Base-by-base conservation (phyloP, 1,140 invertebrate species). In the Sycobia sp. region DNA sequence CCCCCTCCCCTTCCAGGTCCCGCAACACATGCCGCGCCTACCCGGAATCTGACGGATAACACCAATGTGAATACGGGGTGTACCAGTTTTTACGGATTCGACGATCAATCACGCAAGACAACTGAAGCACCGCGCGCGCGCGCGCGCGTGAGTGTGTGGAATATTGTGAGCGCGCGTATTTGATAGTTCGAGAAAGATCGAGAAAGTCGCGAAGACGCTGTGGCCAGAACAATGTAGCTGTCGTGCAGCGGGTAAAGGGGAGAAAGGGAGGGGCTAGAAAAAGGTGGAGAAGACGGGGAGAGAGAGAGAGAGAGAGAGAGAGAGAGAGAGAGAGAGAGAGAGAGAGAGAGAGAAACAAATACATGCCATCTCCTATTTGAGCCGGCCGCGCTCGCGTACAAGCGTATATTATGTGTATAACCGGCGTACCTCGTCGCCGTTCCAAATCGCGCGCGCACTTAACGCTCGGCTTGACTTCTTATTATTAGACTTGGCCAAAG, bases 401-500 rank as follows among this genome's bases (percentile, higher is more conserved):
- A n/a, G n/a, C n/a, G n/a, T n/a, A n/a, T n/a, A n/a, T n/a, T n/a
- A n/a, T n/a, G n/a, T n/a, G n/a, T n/a, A n/a, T n/a, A n/a, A n/a
- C n/a, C n/a, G n/a, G n/a, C n/a, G n/a, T 32, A 20, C 27, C 27
- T 57, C 41, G 10, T 47, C 41, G 25, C 34, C 27, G 29, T 47
- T 14, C 57, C 46, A 50, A 44, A 62, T 47, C 27, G 49, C 20
- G 22, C 39, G 41, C 36, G 50, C 34, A 44, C 34, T 58, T 46
- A 58, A 47, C 55, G 46, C 70, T 69, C 67, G 68, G 68, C 67
- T 75, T 74, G 74, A 74, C 71, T 71, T 73, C 68, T 76, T 78
- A 78, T 76, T 77, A 77, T 78, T 78, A 77, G 71, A 76, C 69
- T 72, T 76, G 72, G 69, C 69, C 68, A 51, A 73, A 71, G 67